These are phyloP conservation scores for Bombus superbus DNA, from an alignment of 1,140 invertebrate species.

Conservation along the genomic window DNA sequence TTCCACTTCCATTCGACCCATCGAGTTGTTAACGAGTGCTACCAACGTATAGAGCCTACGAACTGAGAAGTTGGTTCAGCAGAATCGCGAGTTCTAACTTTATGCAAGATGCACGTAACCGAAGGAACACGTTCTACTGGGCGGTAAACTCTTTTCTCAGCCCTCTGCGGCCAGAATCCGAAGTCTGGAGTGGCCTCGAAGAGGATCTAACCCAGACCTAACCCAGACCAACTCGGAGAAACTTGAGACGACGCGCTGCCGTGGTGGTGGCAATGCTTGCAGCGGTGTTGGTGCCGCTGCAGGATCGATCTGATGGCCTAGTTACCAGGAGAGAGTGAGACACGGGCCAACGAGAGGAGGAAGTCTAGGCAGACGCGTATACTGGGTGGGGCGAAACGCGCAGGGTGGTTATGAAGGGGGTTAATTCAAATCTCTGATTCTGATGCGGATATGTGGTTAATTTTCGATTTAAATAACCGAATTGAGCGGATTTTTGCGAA, in stretches of 20 bases:
- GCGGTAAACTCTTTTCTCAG: background rate
- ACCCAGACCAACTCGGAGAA: slow-evolving; percentile 44
- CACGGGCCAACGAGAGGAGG: slow-evolving; percentile 27
- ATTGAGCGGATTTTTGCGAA: too few relatives aligned
- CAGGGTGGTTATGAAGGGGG: too few relatives aligned
- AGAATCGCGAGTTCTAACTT: background rate
- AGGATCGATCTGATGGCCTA: slow-evolving; percentile 79
- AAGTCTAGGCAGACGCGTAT: slow-evolving; percentile 22
- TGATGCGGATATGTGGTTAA: too few relatives aligned
- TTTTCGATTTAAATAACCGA: too few relatives aligned
- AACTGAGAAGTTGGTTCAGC: too few relatives aligned
- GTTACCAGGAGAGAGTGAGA: slow-evolving; percentile 74
- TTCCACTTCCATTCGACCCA: background rate
- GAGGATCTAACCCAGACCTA: slow-evolving; percentile 51
- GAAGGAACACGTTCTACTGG: background rate
- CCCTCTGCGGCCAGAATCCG: slow-evolving; percentile 16
- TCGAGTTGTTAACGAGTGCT: background rate
- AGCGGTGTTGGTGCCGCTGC: slow-evolving; percentile 64
- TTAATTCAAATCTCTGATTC: background rate
- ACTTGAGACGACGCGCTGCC: slow-evolving; percentile 14
- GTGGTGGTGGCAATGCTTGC: slow-evolving; percentile 25
- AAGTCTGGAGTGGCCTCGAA: slow-evolving; percentile 39
- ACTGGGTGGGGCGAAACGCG: slow-evolving; percentile 35
- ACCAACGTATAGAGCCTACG: background rate
- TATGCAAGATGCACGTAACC: background rate